phyloP scores from a whole-genome alignment of 2,113 vertebrate genomes.

The Meles meles region DNA sequence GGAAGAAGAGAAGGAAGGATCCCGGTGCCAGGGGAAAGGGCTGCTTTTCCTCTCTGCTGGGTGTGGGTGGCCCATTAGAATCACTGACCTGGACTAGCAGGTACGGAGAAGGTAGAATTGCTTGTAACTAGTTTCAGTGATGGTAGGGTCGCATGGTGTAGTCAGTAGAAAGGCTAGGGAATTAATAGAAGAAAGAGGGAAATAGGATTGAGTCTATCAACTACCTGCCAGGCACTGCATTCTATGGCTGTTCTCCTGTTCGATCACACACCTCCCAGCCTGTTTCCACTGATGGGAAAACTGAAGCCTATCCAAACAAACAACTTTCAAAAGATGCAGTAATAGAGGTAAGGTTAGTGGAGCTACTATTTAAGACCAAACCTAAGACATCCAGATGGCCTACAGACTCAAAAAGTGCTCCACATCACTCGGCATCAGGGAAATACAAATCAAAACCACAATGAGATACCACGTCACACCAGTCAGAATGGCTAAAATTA shows the following conservation, averaged over 20 bases:
- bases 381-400: too few relatives aligned
- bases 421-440: too few relatives aligned
- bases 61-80: background rate
- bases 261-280: background rate
- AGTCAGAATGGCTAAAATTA: too few relatives aligned
- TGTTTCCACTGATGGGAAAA: background rate
- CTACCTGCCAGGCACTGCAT: fast-evolving
- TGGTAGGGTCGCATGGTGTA: background rate
- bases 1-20: background rate
- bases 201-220: background rate
- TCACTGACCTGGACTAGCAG: background rate
- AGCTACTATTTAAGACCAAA: background rate
- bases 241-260: background rate
- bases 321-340: background rate
- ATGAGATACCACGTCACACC: too few relatives aligned
- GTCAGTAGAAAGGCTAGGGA: background rate
- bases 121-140: background rate
- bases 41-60: background rate
- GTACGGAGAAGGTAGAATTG: background rate
- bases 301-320: background rate
- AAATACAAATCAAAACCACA: too few relatives aligned
- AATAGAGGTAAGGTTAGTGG: background rate
- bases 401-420: too few relatives aligned
- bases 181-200: background rate
- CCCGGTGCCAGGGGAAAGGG: background rate